Evolutionary conservation across 2,888 invertebrate species (phyloP).

Genomic region (Catocala sponsa): DNA sequence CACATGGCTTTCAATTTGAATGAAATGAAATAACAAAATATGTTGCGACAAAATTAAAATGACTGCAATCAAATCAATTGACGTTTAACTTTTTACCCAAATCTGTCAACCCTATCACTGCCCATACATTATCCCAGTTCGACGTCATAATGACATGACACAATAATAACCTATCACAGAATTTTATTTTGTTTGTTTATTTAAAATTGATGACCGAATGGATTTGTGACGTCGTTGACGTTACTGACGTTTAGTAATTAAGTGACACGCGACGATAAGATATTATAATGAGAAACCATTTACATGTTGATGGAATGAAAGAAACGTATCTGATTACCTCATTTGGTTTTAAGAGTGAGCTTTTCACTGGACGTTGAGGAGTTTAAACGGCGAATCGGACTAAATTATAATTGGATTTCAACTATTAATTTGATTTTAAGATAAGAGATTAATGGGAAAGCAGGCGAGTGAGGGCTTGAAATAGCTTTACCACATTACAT

Average conservation of each 20-base stretch:
- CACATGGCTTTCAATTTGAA: too few species aligned
- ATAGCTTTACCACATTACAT: background rate
- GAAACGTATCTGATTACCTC: conserved; percentile 26
- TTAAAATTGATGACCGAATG: conserved; percentile 21
- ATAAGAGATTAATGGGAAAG: conserved; percentile 6
- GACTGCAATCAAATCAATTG: too few species aligned
- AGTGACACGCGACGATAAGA: conserved; percentile 26
- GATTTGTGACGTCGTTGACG: conserved; percentile 9
- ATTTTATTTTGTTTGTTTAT: conserved; percentile 18
- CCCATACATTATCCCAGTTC: background rate
- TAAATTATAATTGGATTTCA: conserved; percentile 18
- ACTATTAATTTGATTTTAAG: conserved; percentile 8
- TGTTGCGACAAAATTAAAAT: too few species aligned
- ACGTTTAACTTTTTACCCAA: too few species aligned
- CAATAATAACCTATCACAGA: background rate
- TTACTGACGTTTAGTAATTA: conserved; percentile 29
- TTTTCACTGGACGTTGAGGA: conserved; percentile 13
- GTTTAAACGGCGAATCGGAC: conserved; percentile 9
- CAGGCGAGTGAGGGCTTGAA: background rate
- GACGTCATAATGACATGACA: conserved; percentile 5
- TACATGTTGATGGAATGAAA: conserved; percentile 27
- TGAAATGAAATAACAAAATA: too few species aligned
- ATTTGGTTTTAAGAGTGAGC: conserved; percentile 22
- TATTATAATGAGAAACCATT: conserved; percentile 25
- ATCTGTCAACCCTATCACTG: conserved; percentile 17